Base-by-base conservation (phyloP, 1,140 invertebrate genomes). In the Procambarus clarkii region DNA sequence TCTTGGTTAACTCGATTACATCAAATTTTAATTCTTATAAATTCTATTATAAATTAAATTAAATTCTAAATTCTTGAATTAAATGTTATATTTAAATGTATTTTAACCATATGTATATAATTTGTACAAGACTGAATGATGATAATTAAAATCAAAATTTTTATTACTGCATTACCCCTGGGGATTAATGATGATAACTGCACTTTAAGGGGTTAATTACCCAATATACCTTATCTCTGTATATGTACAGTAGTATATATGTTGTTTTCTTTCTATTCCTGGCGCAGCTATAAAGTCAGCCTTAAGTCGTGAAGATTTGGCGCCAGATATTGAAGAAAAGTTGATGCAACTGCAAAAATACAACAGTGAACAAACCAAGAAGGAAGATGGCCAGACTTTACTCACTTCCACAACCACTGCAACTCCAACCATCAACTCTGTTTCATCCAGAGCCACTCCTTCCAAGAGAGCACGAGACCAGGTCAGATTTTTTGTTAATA, bases 251-350 rank as follows among this genome's bases (percentile, higher is more conserved):
- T 34, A 34, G 34, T 34, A 34, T 34, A 34, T 34, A 34, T 34
- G 34, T 34, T 34, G 34, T 34, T 24, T 74, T 24, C 34, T 9
- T 74, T 34, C 0, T 7, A 21, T 74, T 74, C 7, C 92, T 92
- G 94, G 94, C 94, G 11, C 94, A 92, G 87, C 91, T 45, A 93
- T 92, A 76, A 85, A 93, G 60, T 92, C 88, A 94, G 97, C 97
- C 9, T 94, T 98, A 64, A 97, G 97, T 94, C 97, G 97, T 94
- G 97, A 97, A 93, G 98, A 98, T 94, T 95, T 98, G 18, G 97
- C 98, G 94, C 98, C 98, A 2, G 98, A 98, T 94, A 98, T 98
- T 79, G 98, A 98, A 94, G 98, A 98, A 92, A 98, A 98, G 94
- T 94, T 99, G 44, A 95, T 98, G 4, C 97, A 98, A 92, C 95